phyloP scores from a whole-genome alignment of 64 coral and sea anemone genomes.

The Montipora capricornis region DNA sequence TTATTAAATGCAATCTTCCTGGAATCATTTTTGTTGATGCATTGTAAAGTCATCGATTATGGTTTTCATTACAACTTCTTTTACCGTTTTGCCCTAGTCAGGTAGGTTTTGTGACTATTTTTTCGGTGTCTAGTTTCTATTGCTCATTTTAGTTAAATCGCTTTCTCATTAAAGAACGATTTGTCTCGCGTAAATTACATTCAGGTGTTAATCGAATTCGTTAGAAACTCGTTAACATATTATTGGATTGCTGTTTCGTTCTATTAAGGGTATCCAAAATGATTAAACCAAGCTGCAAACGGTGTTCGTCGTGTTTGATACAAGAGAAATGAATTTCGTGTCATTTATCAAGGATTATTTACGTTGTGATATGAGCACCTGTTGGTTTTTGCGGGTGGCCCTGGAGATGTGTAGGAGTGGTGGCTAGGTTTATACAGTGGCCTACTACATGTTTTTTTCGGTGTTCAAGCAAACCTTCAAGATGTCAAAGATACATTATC shows the following conservation, averaged over 20 bases:
- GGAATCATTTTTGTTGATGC: too few relatives aligned
- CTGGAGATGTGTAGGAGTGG: too few relatives aligned
- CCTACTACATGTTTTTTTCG: too few relatives aligned
- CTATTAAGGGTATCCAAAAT: too few relatives aligned
- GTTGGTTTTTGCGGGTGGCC: too few relatives aligned
- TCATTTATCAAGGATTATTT: not conserved
- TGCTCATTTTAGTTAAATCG: not conserved
- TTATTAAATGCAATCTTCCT: too few relatives aligned
- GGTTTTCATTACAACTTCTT: not conserved
- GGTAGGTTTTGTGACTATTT: not conserved
- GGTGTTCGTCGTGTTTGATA: not conserved
- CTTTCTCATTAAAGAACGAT: not conserved
- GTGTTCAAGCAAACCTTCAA: too few relatives aligned
- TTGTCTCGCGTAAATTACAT: not conserved
- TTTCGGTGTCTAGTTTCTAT: not conserved
- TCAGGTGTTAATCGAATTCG: not conserved
- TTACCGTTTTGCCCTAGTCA: not conserved
- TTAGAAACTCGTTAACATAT: too few relatives aligned
- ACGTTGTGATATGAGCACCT: too few relatives aligned
- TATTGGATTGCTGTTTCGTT: too few relatives aligned
- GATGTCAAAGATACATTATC: not conserved
- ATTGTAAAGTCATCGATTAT: not conserved
- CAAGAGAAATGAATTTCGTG: not conserved
- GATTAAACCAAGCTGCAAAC: conserved; percentile 2
- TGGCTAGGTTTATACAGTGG: too few relatives aligned